These are phyloP conservation scores for Danaus chrysippus DNA, from an alignment of 2,888 invertebrate species.

Conservation along the genomic window DNA sequence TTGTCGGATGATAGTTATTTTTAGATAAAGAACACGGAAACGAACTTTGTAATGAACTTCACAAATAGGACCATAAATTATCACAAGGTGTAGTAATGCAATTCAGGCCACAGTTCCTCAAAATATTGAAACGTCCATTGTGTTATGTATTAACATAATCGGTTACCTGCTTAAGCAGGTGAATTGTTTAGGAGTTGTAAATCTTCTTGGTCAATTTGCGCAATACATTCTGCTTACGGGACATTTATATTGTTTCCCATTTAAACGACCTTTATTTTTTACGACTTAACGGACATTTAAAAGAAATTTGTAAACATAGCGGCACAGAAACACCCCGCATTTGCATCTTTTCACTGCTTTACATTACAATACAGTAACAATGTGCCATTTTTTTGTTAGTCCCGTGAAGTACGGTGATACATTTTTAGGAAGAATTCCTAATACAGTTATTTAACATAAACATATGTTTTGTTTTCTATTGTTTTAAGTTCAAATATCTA, in stretches of 20 bases:
- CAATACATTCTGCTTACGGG: constrained; percentile 39
- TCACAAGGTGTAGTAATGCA: constrained; percentile 68
- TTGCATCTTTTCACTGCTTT: constrained; percentile 65
- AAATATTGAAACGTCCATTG: constrained; percentile 69
- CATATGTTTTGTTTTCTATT: constrained; percentile 33
- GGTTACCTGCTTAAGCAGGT: constrained; percentile 72
- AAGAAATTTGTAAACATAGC: constrained; percentile 71
- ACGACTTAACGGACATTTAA: constrained; percentile 56
- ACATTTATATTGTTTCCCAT: constrained; percentile 47
- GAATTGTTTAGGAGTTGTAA: constrained; percentile 55
- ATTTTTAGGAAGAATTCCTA: constrained; percentile 30
- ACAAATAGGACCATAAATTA: constrained; percentile 73
- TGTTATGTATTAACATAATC: constrained; percentile 69
- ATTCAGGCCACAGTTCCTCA: constrained; percentile 69
- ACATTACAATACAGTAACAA: constrained; percentile 55
- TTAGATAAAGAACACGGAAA: constrained; percentile 75
- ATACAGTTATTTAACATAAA: constrained; percentile 30
- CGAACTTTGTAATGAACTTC: constrained; percentile 67
- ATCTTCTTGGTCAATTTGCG: constrained; percentile 59
- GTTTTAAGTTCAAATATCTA: constrained; percentile 28
- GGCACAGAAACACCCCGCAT: constrained; percentile 48
- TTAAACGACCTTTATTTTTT: constrained; percentile 50
- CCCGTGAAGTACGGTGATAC: constrained; percentile 18
- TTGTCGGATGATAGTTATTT: constrained; percentile 51
- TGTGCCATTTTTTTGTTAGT: constrained; percentile 35